These are phyloP conservation scores for Metallyticus violacea DNA, from an alignment of 2,888 invertebrate species.

Conservation along the genomic window DNA sequence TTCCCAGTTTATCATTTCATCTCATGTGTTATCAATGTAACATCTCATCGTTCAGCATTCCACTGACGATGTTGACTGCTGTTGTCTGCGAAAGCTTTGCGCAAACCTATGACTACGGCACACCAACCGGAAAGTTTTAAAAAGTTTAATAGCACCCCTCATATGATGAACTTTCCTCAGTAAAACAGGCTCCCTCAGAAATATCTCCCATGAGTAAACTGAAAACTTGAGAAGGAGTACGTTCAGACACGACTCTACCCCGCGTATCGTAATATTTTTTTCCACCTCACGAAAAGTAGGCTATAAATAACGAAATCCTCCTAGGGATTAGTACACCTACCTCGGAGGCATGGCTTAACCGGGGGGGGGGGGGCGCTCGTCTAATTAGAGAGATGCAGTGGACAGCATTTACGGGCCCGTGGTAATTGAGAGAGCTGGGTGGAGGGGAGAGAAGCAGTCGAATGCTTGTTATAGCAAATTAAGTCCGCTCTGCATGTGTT, in stretches of 20 bases:
- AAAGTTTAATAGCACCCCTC: no score
- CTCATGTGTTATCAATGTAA: no score
- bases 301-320: background rate
- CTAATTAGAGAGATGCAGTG: conserved; percentile 20
- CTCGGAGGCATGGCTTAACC: background rate
- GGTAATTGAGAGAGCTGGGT: conserved; percentile 10
- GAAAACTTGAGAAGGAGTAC: no score
- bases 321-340: background rate
- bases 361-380: background rate
- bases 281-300: background rate
- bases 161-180: no score
- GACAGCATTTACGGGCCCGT: conserved; percentile 15
- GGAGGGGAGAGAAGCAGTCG: background rate
- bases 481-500: conserved; percentile 19
- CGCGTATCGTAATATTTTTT: background rate
- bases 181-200: no score
- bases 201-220: no score
- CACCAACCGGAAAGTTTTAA: no score
- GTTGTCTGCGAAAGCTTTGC: no score
- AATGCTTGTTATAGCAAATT: conserved; percentile 27
- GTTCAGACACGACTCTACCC: background rate
- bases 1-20: no score
- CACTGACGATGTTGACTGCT: no score
- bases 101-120: no score
- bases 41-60: no score